These are phyloP conservation scores for Crotalus helleri DNA, from an alignment of 2,113 vertebrate genomes.

Conservation along the genomic window DNA sequence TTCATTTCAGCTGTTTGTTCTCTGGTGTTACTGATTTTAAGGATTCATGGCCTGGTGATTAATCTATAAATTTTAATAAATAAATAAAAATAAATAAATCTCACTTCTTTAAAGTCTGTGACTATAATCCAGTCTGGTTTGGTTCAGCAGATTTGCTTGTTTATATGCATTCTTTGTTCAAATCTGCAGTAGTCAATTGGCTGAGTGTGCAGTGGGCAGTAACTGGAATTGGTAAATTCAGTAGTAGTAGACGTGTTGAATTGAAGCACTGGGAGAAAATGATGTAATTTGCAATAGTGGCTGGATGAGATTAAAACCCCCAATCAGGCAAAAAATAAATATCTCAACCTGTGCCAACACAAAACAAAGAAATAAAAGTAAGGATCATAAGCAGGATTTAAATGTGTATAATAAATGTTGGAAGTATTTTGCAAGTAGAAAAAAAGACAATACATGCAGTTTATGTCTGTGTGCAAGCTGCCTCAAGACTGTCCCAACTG, in stretches of 20 bases:
- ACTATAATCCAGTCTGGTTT: neutral
- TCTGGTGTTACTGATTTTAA: neutral
- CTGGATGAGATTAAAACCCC: neutral
- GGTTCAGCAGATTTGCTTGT: neutral
- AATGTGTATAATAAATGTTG: neutral
- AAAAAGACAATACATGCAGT: neutral
- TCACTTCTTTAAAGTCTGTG: neutral
- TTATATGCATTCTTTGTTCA: neutral
- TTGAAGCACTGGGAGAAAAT: neutral
- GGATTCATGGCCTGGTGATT: neutral
- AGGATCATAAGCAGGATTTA: neutral
- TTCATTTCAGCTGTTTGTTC: neutral
- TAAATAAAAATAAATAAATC: too few species aligned
- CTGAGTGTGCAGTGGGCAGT: neutral
- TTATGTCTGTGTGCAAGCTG: neutral
- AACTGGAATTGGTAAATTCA: neutral
- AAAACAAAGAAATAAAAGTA: neutral
- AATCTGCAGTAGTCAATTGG: neutral
- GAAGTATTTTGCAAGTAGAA: neutral
- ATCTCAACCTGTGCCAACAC: neutral
- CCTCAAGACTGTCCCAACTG: neutral
- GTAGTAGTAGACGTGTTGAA: neutral
- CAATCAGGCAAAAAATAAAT: neutral
- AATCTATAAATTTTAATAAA: neutral
- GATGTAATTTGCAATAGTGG: neutral